A percentile compares a stretch with the other conserved stretches of the same genome.
Conservation (phyloP, 2,888 invertebrate species). For the Mythimna pallens region DNA sequence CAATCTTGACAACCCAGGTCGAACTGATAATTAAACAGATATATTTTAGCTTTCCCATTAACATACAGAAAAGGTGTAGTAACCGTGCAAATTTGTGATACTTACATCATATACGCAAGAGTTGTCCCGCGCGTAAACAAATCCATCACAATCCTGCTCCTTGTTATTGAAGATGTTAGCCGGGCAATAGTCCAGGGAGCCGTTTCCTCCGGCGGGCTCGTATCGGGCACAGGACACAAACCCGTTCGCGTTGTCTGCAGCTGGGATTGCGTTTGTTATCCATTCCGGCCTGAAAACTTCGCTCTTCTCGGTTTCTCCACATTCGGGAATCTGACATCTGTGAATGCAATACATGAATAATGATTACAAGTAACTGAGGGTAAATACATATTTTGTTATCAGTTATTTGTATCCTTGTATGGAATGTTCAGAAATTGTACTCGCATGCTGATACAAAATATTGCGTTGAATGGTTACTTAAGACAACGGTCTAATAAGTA, state of each 20-base stretch:
- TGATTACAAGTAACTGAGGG: neutral
- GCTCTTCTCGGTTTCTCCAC: conserved; percentile 80
- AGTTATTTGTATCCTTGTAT: too few species aligned
- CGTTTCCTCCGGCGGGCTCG: conserved; percentile 69
- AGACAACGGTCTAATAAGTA: neutral
- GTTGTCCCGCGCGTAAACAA: conserved; percentile 79
- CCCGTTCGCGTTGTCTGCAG: conserved; percentile 67
- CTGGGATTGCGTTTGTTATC: conserved; percentile 85
- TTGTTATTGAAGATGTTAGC: conserved; percentile 69
- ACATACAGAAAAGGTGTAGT: neutral
- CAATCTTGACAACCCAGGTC: conserved; percentile 92
- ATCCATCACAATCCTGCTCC: conserved; percentile 73
- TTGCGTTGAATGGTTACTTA: neutral
- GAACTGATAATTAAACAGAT: conserved; percentile 86
- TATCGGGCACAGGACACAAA: conserved; percentile 87
- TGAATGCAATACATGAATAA: neutral
- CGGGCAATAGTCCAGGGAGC: conserved; percentile 75
- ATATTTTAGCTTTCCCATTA: neutral
- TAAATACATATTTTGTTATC: neutral
- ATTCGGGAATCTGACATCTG: conserved; percentile 89
- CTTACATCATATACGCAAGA: conserved; percentile 84
- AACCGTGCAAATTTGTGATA: conserved; percentile 25
- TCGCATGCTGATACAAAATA: neutral
- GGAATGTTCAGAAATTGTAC: neutral
- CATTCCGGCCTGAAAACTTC: conserved; percentile 80